Base-by-base conservation (phyloP, 64 coral and sea anemone species). In the Porites australiensis region DNA sequence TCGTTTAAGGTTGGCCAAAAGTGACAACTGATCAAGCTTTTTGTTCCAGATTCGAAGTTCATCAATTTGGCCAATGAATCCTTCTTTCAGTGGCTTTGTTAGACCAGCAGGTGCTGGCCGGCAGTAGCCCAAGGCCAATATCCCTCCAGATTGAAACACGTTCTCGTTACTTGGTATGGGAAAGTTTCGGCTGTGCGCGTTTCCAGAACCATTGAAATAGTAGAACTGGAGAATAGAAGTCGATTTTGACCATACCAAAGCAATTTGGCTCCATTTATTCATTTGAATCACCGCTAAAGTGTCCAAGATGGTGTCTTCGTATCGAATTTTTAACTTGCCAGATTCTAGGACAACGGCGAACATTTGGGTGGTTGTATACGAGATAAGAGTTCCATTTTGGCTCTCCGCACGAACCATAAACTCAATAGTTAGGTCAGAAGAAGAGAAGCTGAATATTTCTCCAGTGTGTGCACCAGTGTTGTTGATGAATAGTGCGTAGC, bases 41-140 rank as follows among this genome's bases (percentile, higher is more conserved):
- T 83, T 81, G 76, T 98, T 98, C 97, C 97, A 98, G 54, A 98
- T 96, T 75, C 97, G 88, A 13, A 98, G 82, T 59, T 98, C 97
- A 53, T 98, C 97, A 45, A 98, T 77, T 70, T 96, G 88, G 27
- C 97, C 97, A 8, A 96, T 47, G 76, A 96, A 98, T 18, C 91
- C 83, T 71, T 90, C 74, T 18, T 81, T 44, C 8, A 88, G 88
- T 8, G 88, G 69, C 12, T 74, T 77, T 64, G 66, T 76, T 16
- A 50, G 70, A 18, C 87, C 77, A 18, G 47, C 76, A 20, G 94
- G 90, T 16, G 97, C 93, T 6, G 97, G 97, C 18, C 64, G 77
- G 88, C 97, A 96, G 75, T 96, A 98, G 3, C 97, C 97, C 44
- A 98, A 37, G 57, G 94, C 91, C 53, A 98, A 82, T 62, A 87